phyloP scores from a whole-genome alignment of 2,113 vertebrate species.

The Lycocorax pyrrhopterus region DNA sequence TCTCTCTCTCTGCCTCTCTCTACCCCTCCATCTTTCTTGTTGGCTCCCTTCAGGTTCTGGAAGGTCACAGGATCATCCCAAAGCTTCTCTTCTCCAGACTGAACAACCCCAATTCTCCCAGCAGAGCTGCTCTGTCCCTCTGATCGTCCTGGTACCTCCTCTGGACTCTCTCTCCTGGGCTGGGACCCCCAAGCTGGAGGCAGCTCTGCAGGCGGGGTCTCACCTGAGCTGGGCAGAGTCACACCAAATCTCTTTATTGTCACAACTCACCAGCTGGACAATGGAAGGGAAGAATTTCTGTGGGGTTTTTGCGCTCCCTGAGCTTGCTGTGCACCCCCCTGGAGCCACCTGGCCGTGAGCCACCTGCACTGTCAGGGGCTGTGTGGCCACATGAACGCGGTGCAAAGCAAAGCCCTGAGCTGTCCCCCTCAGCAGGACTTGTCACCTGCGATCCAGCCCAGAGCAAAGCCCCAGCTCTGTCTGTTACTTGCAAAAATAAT shows the following conservation, averaged over 20 bases:
- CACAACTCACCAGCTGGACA: neutral
- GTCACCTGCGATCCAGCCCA: neutral
- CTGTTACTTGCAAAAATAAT: accelerated
- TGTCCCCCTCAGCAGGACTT: neutral
- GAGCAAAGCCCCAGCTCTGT: neutral
- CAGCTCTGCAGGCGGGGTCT: neutral
- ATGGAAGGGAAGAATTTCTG: neutral
- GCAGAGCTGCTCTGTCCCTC: neutral
- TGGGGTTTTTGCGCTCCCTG: neutral
- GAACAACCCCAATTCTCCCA: neutral
- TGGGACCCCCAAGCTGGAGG: neutral
- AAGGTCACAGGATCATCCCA: neutral
- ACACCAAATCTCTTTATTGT: neutral
- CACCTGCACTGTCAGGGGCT: neutral
- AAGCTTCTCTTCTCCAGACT: neutral
- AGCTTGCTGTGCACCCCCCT: neutral
- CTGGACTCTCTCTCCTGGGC: neutral
- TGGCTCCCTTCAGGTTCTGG: neutral
- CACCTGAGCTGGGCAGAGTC: neutral
- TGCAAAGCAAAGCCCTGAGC: neutral
- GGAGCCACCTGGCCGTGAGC: neutral
- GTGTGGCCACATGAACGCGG: neutral
- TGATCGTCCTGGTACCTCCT: neutral
- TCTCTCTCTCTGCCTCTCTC: no score
- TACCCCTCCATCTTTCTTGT: neutral